Evolutionary conservation across 2,888 invertebrate species (phyloP).

Genomic region (Machimus rusticus): DNA sequence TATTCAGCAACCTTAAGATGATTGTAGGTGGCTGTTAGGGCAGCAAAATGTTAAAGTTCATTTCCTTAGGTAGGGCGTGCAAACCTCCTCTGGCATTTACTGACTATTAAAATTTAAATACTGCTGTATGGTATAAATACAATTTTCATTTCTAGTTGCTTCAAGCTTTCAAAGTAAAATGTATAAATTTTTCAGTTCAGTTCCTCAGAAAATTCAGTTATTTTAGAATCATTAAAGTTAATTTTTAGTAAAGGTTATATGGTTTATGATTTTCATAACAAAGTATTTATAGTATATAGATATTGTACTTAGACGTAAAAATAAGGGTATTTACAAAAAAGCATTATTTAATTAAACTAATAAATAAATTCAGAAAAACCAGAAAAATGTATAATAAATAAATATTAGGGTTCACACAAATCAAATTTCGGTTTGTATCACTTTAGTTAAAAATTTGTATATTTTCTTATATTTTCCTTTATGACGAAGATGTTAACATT

Average conservation of each 20-base stretch:
- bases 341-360: too few relatives aligned
- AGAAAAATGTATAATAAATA: too few relatives aligned
- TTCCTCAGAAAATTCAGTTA: neutral
- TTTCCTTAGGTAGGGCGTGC: neutral
- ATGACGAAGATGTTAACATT: too few relatives aligned
- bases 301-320: too few relatives aligned
- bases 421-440: too few relatives aligned
- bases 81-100: neutral
- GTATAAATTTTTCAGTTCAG: neutral
- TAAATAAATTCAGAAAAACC: too few relatives aligned
- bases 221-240: neutral
- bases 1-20: neutral
- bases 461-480: too few relatives aligned
- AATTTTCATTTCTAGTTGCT: neutral
- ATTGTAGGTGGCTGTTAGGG: neutral
- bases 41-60: neutral
- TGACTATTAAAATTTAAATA: neutral
- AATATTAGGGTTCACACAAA: too few relatives aligned
- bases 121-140: neutral
- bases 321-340: too few relatives aligned
- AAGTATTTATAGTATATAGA: too few relatives aligned
- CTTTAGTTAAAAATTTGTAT: too few relatives aligned
- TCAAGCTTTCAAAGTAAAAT: neutral
- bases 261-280: too few relatives aligned
- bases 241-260: neutral